Evolutionary conservation across 1,140 invertebrate species (phyloP), one percentile per base, ranked within the genome.

Genomic region (Drosophila takahashii): DNA sequence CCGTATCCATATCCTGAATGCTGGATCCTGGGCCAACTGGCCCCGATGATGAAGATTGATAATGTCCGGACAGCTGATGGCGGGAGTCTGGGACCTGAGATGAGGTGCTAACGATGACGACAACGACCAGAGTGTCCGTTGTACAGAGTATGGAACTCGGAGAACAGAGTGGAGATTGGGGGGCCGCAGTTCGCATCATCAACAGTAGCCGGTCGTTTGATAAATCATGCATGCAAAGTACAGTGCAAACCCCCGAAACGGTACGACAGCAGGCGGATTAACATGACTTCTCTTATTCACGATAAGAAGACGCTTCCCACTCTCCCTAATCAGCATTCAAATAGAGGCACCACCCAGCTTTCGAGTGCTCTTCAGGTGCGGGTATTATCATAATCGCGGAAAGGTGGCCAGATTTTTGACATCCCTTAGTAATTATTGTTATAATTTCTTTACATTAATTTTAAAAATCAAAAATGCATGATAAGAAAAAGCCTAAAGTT

Each of bases 241-340:
- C 67, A 71, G 67, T 71, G 26, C 32, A 29, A 16, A 37, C 48
- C 36, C 39, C 22, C 41, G 41, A 45, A 56, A 45, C 9, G 27
- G 29, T 8, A 70, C 66, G 36, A 42, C 26, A 26, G 13, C 11
- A 16, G 53, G 34, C 37, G 16, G 62, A 48, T 39, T 16, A 65
- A 32, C 22, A 41, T 18, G 39, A 45, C 11, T 11, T 51, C 10
- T 32, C 29, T 34, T 51, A 51, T 51, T 45, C 36, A 29, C 18
- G 67, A 70, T 71, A 70, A 71, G 65, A 37, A 39, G 9, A n/a
- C 18, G 37, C 7, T 34, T 18, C 2, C 7, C 6, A 13, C n/a
- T 16, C 32, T 44, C 13, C 44, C 61, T 80, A 80, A 84, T 85
- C 81, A 74, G 67, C 36, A 77, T 51, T 64, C 70, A 72, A 60